phyloP scores from a whole-genome alignment of 1,140 invertebrate species.

The Latrodectus geometricus region DNA sequence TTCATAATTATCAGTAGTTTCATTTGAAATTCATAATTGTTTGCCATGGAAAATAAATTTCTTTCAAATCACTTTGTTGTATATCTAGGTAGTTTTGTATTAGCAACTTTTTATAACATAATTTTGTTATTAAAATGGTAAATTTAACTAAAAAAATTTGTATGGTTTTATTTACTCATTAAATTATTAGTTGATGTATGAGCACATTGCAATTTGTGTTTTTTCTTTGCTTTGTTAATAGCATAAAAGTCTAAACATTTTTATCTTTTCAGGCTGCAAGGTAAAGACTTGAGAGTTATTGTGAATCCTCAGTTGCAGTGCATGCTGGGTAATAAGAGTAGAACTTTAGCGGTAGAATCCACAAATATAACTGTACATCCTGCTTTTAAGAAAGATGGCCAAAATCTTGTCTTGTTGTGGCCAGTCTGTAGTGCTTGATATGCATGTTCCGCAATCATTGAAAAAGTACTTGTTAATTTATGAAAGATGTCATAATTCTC shows the following conservation, averaged over 20 bases:
- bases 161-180: no score
- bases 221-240: no score
- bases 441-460: not conserved
- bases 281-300: conserved; percentile 76
- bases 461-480: conserved; percentile 25
- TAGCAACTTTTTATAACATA: no score
- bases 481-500: not conserved
- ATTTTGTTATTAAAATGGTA: no score
- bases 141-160: no score
- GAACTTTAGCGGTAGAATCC: conserved; percentile 75
- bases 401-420: conserved; percentile 67
- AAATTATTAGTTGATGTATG: no score
- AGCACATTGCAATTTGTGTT: no score
- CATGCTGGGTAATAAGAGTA: conserved; percentile 80
- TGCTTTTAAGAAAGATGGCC: conserved; percentile 74
- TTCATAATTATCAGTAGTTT: no score
- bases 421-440: conserved; percentile 62
- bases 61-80: no score
- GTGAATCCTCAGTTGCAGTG: conserved; percentile 76
- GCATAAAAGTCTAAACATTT: not conserved
- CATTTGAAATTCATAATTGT: no score
- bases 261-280: conserved; percentile 72
- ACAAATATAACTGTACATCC: conserved; percentile 73
- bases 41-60: no score
- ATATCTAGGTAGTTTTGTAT: no score